These are phyloP conservation scores for Rhizoglyphus robini DNA, from an alignment of 1,140 invertebrate species.

Conservation along the genomic window DNA sequence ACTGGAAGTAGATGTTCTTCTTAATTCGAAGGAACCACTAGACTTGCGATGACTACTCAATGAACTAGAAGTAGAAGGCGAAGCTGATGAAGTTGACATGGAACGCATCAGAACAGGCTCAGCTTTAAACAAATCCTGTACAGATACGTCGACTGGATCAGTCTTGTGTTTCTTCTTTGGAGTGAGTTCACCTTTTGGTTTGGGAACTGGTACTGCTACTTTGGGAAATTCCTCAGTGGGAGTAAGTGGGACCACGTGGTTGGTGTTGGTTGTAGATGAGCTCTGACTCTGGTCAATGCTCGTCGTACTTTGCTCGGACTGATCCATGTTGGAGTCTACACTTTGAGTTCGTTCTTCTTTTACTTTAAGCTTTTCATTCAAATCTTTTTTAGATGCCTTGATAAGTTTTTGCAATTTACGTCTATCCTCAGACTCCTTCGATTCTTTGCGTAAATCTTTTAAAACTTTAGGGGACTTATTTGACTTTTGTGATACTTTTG, in stretches of 20 bases:
- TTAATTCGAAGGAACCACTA: not conserved
- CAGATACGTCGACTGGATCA: not conserved
- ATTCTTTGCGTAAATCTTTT: not conserved
- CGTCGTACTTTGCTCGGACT: not conserved
- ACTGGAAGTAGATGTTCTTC: not conserved
- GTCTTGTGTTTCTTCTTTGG: slow-evolving; percentile 16
- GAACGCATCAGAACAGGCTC: not conserved
- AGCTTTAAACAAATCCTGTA: slow-evolving; percentile 21
- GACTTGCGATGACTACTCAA: not conserved
- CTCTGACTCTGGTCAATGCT: not conserved
- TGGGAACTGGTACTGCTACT: not conserved
- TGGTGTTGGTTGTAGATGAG: not conserved
- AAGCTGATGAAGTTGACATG: not conserved
- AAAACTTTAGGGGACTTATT: not conserved
- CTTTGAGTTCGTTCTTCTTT: no score
- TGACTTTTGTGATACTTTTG: not conserved
- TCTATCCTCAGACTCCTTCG: not conserved
- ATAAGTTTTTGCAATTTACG: slow-evolving; percentile 19
- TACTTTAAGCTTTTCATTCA: slow-evolving; percentile 12
- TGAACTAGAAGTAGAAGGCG: slow-evolving; percentile 11
- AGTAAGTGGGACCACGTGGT: not conserved
- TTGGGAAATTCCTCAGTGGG: not conserved
- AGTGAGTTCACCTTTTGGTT: slow-evolving; percentile 9
- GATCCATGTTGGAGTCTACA: no score
- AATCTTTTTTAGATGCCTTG: slow-evolving; percentile 18